phyloP scores from a whole-genome alignment of 2,113 vertebrate genomes.

The Cyprichromis sp. region DNA sequence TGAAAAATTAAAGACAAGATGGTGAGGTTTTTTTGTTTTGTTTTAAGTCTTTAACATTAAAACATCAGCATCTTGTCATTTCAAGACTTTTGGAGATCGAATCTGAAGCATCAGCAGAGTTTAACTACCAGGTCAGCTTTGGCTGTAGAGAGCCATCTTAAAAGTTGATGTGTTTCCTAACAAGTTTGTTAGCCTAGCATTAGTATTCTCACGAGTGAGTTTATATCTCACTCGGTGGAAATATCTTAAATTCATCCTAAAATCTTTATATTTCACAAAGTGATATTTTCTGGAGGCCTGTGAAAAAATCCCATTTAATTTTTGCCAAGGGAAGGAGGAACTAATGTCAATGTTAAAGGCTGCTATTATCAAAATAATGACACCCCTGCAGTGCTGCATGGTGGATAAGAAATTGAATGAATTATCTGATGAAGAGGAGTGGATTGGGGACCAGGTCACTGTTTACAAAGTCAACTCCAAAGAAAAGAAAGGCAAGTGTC shows the following conservation, averaged over 20 bases:
- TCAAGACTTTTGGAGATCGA: slow-evolving; percentile 29
- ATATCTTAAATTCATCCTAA: background rate
- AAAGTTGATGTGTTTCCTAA: background rate
- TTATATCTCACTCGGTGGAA: background rate
- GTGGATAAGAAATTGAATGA: background rate
- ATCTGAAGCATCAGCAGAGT: background rate
- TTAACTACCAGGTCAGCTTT: background rate
- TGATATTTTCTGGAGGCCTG: background rate
- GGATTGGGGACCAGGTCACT: background rate
- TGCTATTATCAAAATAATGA: background rate
- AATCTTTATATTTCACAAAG: background rate
- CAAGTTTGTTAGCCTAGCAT: background rate
- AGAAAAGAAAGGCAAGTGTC: background rate
- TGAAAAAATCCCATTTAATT: background rate
- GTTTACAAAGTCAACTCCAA: background rate
- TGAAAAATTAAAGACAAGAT: slow-evolving; percentile 46
- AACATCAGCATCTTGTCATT: slow-evolving; percentile 6
- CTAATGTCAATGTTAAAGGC: background rate
- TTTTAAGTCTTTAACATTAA: background rate
- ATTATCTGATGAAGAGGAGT: slow-evolving; percentile 13
- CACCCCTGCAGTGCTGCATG: background rate
- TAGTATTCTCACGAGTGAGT: background rate
- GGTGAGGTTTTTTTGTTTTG: background rate
- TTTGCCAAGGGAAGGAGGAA: background rate
- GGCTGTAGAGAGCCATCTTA: background rate